Base-by-base conservation (phyloP, 2,797 vertebrate species). In the Pogoniulus pusillus region DNA sequence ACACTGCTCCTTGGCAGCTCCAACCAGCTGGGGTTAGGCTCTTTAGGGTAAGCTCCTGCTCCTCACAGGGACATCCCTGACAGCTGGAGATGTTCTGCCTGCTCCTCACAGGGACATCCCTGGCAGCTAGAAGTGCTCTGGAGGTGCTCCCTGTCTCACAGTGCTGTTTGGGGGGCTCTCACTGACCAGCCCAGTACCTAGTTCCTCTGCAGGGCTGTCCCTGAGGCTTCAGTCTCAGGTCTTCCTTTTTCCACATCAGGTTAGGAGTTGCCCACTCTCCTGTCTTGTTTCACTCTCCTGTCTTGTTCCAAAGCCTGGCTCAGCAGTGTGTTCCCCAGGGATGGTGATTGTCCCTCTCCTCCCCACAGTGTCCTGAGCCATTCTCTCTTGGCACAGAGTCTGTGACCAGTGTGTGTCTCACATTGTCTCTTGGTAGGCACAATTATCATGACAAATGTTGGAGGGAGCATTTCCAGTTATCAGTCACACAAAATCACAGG, bases 351-450 rank as follows among this genome's bases (percentile, higher is more conserved):
- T 23, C 37, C 14, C 32, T 11, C 54, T 60, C 47, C 20, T 27
- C 6, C 34, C 71, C 18, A 3, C 2, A 3, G 30, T 35, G 71
- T 37, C 66, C 73, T 9, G 32, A 26, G 22, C 73, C 3, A 1
- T 4, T 16, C 62, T 27, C 12, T 29, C 30, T 7, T 13, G 32
- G 39, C 35, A 27, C 5, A 0, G 32, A 0, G 32, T 32, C 41
- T n/a, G 27, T 22, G 3, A 10, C 53, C 1, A 2, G 5, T 23
- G 4, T 1, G 3, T 16, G 1, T 41, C 72, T 17, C 0, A 0
- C 0, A 0, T 8, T 2, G 2, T 27, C 32, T 9, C 12, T 8
- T 14, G 27, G 13, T 26, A 29, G 39, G 29, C 7, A 5, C 39
- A 5, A 34, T n/a, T 26, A 26, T 49, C 20, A 20, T 45, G 45